A percentile compares a stretch with the other conserved stretches of the same genome.
These are phyloP conservation scores for Lysiphlebus fabarum DNA, from an alignment of 1,140 invertebrate genomes.

Conservation along the genomic window DNA sequence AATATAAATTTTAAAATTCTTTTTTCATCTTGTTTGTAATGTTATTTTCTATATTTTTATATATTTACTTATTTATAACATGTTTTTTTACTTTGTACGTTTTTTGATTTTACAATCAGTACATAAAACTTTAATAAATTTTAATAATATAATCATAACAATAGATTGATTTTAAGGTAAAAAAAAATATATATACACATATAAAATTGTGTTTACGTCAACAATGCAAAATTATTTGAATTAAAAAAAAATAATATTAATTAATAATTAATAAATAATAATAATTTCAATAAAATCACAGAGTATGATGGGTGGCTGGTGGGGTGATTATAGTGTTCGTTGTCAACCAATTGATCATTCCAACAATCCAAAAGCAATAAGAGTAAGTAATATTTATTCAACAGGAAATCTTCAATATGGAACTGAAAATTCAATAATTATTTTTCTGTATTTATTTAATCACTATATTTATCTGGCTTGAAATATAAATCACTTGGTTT, in stretches of 20 bases:
- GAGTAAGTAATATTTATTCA: constrained; percentile 64
- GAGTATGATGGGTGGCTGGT: constrained; percentile 75
- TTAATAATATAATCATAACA: too few species aligned
- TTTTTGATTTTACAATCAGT: constrained; percentile 6
- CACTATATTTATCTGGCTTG: constrained; percentile 3
- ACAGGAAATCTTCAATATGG: constrained; percentile 9
- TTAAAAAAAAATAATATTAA: constrained; percentile 18
- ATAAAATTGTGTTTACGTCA: too few species aligned
- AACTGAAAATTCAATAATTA: not conserved
- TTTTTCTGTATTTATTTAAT: not conserved
- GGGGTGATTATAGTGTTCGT: constrained; percentile 75
- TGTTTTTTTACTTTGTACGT: constrained; percentile 3
- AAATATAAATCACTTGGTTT: not conserved
- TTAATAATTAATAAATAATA: constrained; percentile 33
- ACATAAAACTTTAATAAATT: not conserved
- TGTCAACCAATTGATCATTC: constrained; percentile 88
- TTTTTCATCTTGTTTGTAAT: not conserved
- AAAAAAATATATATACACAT: too few species aligned
- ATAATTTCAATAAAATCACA: constrained; percentile 47
- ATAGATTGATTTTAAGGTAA: too few species aligned
- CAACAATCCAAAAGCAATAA: constrained; percentile 67
- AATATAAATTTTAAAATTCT: not conserved
- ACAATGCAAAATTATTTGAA: too few species aligned
- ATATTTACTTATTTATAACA: not conserved
- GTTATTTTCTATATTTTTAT: not conserved